Percentiles rank a stretch among this genome's conserved stretches.
Conservation (phyloP, 1,140 invertebrate genomes). For the Tetramorium alpestre region DNA sequence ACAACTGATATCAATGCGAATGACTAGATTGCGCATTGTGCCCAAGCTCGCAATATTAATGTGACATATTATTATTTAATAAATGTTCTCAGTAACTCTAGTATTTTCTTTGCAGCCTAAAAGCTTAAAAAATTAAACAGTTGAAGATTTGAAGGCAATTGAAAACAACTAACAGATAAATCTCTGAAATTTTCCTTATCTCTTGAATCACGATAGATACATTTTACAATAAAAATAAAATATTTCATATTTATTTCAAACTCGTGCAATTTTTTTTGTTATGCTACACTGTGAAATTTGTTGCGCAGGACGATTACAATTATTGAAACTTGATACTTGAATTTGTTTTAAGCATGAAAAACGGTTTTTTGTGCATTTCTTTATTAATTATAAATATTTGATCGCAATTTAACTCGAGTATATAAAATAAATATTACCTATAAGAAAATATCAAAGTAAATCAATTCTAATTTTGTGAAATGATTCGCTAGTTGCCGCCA, state of each 20-base stretch:
- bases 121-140: not conserved
- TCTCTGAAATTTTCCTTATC: not conserved
- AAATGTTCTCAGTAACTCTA: not conserved
- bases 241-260: not conserved
- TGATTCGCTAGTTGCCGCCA: not conserved
- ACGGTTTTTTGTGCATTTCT: no score
- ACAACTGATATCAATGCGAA: not conserved
- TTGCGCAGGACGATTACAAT: not conserved
- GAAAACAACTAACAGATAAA: not conserved
- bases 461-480: no score
- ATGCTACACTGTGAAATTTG: no score
- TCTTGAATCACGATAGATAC: not conserved
- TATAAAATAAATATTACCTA: not conserved
- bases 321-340: no score
- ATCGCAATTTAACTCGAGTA: no score
- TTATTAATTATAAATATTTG: no score
- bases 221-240: not conserved
- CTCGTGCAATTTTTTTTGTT: no score
- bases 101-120: not conserved
- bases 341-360: no score
- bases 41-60: not conserved
- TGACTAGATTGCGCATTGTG: conserved; percentile 12
- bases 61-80: not conserved
- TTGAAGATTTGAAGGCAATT: not conserved
- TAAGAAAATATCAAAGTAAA: no score